Base-by-base conservation (phyloP, 2,797 vertebrate genomes). In the Yasuhikotakia modesta region DNA sequence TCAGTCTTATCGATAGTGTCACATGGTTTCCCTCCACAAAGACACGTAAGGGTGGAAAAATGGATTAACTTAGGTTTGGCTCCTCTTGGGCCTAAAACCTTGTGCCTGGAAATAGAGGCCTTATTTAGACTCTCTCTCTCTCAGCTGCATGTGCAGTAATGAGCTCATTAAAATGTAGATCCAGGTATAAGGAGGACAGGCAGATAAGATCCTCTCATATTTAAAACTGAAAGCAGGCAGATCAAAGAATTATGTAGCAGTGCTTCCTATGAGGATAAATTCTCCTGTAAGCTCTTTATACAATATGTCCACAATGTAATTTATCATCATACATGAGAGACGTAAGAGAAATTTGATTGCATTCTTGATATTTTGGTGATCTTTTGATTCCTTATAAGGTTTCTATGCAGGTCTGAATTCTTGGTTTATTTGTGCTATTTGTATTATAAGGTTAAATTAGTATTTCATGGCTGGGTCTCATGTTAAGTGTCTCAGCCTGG, bases 81-180 rank as follows among this genome's bases (percentile, higher is more conserved):
- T 55, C 3, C 1, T 76, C 22, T 76, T 64, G 73, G 70, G 84
- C 68, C 73, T 82, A 86, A 84, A 86, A 87, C 80, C 86, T 87
- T 79, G 76, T 86, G 85, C 86, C 87, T 87, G 80, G 83, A 71
- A 84, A 85, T 70, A 80, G 61, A 70, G 35, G 68, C 78, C 27
- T 64, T 76, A 69, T 84, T 87, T 89, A 87, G 79, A 78, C 74
- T 61, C 50, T 79, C 69, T 70, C 76, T 75, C 81, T 82, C 82
- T 68, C 73, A 84, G 84, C 73, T 81, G 81, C 77, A 85, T 83
- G 81, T 79, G 76, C 78, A 58, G 76, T 91, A 92, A 93, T 92
- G 88, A 92, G 85, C 82, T 84, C 82, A 89, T 92, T 91, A 90
- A 91, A 90, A 93, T 90, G 89, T 88, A 92, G 90, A 92, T 92